Evolutionary conservation across 2,888 invertebrate species (phyloP), one percentile per base, ranked within the genome.

Genomic region (Camptogramma bilineatum): DNA sequence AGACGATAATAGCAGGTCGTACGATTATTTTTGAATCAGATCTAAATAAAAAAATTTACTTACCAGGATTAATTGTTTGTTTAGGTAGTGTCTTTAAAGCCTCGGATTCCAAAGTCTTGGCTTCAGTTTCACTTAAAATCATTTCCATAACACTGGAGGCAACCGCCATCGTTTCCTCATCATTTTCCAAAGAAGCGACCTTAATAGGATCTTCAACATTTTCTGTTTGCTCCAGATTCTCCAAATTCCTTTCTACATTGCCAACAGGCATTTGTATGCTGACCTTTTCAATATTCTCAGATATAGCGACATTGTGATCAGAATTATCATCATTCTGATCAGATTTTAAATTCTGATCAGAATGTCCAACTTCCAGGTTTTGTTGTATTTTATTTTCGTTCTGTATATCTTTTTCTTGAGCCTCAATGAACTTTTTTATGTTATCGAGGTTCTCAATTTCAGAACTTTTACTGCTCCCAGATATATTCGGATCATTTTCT

Each of bases 391-490:
- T 47, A 10, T 18, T 46, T 52, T 34, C 28, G 16, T n/a, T 52
- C 54, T 44, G 53, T 67, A 83, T 78, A 51, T 84, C 84, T 66
- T 78, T 85, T 31, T 88, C 88, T 70, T 91, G 88, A 39, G 84
- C 79, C 69, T 88, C 86, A 66, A 91, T 89, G 65, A 84, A 90
- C 70, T 82, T 87, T 64, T 83, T 85, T 47, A 92, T 92, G 16
- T 86, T 86, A 66, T 89, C 90, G n/a, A 92, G 66, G 78, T 88
- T 90, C 66, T 92, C 91, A 31, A 68, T 71, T 24, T 90, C 90
- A 13, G 82, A 81, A 5, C 84, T 83, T 60, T 84, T 88, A 42
- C 79, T 79, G n/a, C 65, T 78, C 1, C 74, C 71, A 4, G 78
- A 75, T 39, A 55, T 55, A 63, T 76, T 75, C 2, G 47, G 47